Percentiles rank a stretch among this genome's conserved stretches.
phyloP scores from a whole-genome alignment of 2,113 vertebrate species.

The Pogona vitticeps region DNA sequence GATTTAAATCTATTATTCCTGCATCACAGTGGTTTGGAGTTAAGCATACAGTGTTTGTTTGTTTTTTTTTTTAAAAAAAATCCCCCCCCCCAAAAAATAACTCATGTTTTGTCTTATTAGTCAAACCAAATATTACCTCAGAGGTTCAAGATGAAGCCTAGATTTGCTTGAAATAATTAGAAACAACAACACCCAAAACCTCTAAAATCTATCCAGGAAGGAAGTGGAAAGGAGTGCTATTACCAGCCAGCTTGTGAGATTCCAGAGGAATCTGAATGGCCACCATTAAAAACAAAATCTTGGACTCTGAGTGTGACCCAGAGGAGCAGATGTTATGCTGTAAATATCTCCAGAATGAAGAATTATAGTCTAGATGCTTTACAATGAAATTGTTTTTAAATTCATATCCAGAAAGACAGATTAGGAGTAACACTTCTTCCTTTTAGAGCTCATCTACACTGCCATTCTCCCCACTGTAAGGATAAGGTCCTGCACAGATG shows the following conservation, averaged over 20 bases:
- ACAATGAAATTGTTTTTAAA: background rate
- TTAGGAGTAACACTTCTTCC: background rate
- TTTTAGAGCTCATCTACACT: background rate
- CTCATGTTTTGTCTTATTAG: background rate
- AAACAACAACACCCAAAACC: background rate
- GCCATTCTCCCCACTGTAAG: too few relatives aligned
- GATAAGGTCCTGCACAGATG: too few relatives aligned
- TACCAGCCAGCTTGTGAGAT: too few relatives aligned
- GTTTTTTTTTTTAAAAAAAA: background rate
- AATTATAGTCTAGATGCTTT: background rate
- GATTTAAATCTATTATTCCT: background rate
- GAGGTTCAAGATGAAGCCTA: background rate
- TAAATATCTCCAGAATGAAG: constrained; percentile 5
- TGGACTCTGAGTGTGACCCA: background rate
- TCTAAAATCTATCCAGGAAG: background rate
- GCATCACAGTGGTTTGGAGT: background rate
- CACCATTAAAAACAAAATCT: too few relatives aligned
- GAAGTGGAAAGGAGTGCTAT: background rate
- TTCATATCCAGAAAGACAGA: background rate
- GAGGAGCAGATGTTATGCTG: background rate
- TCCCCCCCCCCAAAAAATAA: background rate
- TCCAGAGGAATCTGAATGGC: too few relatives aligned
- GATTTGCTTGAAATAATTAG: background rate
- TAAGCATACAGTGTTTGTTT: background rate
- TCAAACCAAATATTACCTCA: background rate